Percentiles rank a stretch among this genome's conserved stretches.
Evolutionary conservation across 2,888 invertebrate genomes (phyloP).

Genomic region (Notodonta dromedarius): DNA sequence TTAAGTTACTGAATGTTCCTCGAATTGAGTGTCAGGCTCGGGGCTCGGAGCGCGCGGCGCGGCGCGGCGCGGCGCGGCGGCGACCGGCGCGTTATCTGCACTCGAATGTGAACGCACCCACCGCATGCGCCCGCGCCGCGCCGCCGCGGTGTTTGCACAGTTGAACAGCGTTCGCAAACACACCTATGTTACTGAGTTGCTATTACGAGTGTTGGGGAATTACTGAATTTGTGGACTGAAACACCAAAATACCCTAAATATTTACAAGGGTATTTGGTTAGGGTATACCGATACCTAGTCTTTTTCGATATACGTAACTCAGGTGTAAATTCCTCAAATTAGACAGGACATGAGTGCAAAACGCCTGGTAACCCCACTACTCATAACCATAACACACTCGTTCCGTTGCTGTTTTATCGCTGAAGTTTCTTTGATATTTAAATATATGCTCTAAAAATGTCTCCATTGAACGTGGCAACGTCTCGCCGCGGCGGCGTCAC

Average conservation of each 20-base stretch:
- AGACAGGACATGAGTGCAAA: neutral
- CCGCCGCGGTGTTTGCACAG: too few species aligned
- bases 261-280: too few species aligned
- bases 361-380: neutral
- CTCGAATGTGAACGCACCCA: slow-evolving; percentile 17
- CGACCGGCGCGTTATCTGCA: slow-evolving; percentile 9
- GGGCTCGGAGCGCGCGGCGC: neutral
- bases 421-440: slow-evolving; percentile 28
- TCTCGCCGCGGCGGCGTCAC: slow-evolving; percentile 7
- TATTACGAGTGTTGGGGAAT: neutral
- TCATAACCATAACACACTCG: neutral
- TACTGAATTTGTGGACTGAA: too few species aligned
- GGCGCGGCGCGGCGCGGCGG: neutral
- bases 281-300: too few species aligned
- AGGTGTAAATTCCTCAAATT: too few species aligned
- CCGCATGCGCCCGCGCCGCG: too few species aligned
- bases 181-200: slow-evolving; percentile 5
- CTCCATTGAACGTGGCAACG: slow-evolving; percentile 5
- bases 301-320: too few species aligned
- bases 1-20: neutral
- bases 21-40: neutral
- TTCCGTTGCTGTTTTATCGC: slow-evolving; percentile 18
- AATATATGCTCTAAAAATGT: slow-evolving; percentile 19
- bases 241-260: too few species aligned
- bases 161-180: slow-evolving; percentile 19